Evolutionary conservation across 1,140 invertebrate species (phyloP), one percentile per base, ranked within the genome.

Genomic region (Centruroides vittatus): DNA sequence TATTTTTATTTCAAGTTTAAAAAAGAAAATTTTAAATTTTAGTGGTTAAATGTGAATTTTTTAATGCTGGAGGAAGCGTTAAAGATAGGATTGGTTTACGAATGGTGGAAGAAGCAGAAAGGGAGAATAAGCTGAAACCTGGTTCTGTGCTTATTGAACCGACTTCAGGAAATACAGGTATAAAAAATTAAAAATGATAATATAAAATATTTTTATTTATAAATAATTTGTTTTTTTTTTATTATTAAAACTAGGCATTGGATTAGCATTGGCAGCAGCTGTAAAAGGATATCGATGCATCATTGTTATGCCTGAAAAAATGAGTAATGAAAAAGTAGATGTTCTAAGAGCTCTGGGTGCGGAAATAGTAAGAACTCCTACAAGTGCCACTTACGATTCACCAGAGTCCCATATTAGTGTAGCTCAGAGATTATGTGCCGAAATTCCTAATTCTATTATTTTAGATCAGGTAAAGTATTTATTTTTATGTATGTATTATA

Each of bases 271-370:
- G 73, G 91, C 90, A 49, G 83, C 90, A 61, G 94, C 95, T 55
- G 88, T 97, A 0, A 95, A 88, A 78, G 93, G 93, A 3, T 99
- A 99, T 74, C 83, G 84, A 62, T 99, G 95, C 73, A 88, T 98
- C 49, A 98, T 99, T 73, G 94, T 98, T 0, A 90, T 99, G 85
- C 94, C 97, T 1, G 90, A 98, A 70, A 98, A 99, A 77, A 98
- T 98, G 94, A 96, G 91, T 35, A 87, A 90, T 74, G 95, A 99
- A 77, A 98, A 99, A 80, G 92, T 94, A 47, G 78, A 83, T 68
- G 85, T 88, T 0, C 72, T 99, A 41, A 76, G 80, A 65, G 88
- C 89, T 4, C 78, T 99, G 5, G 97, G 97, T 6, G 93, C 96
- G 12, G 86, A 95, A 76, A 97, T 99, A 62, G 84, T 99, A 11